A percentile compares a stretch with the other conserved stretches of the same genome.
phyloP scores from a whole-genome alignment of 2,888 invertebrate species.

The Invenusta paracnida region DNA sequence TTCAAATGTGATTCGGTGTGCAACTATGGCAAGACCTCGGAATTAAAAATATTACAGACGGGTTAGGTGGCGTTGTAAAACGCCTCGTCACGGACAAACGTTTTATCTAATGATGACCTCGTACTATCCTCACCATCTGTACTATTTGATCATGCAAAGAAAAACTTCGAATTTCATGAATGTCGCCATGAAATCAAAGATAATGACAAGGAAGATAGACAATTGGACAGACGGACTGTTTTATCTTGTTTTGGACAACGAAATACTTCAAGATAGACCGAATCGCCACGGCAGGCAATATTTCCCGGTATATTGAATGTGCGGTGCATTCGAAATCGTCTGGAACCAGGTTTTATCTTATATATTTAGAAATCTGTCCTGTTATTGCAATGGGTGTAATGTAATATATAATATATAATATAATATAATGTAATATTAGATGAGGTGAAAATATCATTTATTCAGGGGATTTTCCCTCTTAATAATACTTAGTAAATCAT shows the following conservation, averaged over 20 bases:
- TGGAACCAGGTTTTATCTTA: background rate
- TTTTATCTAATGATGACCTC: no score
- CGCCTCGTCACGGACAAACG: no score
- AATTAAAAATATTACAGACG: no score
- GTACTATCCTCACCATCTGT: no score
- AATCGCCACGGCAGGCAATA: background rate
- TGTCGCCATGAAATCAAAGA: background rate
- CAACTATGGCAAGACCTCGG: no score
- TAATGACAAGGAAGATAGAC: no score
- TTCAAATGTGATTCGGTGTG: no score
- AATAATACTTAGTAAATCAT: background rate
- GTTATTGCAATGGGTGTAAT: background rate
- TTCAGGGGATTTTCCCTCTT: background rate
- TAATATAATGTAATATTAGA: background rate
- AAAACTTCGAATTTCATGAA: background rate
- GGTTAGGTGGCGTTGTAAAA: no score
- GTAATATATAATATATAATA: background rate
- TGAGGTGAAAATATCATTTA: background rate
- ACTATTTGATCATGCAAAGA: background rate
- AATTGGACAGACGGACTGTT: no score
- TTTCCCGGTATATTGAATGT: background rate
- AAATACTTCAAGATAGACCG: background rate
- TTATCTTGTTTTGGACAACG: background rate
- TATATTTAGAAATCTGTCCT: background rate
- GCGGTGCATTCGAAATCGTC: background rate